Percentiles rank a stretch among this genome's conserved stretches.
Evolutionary conservation across 2,113 vertebrate genomes (phyloP).

Genomic region (Forbesichthys agassizii): DNA sequence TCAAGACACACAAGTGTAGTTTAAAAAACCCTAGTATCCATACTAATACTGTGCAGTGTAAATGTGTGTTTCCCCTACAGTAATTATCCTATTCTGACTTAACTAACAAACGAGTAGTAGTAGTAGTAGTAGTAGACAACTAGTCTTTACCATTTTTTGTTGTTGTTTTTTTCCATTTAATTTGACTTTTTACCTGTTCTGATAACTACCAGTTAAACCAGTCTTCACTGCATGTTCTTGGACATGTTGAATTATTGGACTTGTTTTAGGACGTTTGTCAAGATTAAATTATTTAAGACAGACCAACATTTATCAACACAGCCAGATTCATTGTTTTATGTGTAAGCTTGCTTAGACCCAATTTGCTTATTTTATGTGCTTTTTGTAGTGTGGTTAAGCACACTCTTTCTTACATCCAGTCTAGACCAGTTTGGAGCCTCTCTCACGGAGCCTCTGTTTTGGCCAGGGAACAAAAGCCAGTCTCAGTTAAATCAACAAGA

Average conservation of each 20-base stretch:
- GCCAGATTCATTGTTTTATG: too few relatives aligned
- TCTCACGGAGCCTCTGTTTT: constrained; percentile 1
- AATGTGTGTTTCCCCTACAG: background rate
- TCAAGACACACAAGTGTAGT: too few relatives aligned
- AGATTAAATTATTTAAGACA: too few relatives aligned
- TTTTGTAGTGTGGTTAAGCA: constrained; percentile 6
- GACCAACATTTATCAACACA: too few relatives aligned
- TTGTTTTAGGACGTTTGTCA: too few relatives aligned
- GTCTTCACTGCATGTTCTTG: too few relatives aligned
- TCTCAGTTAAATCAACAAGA: constrained; percentile 16
- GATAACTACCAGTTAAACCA: too few relatives aligned
- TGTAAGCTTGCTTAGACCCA: background rate
- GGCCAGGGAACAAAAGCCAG: constrained; percentile 15
- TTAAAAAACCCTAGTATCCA: background rate
- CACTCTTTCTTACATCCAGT: constrained; percentile 11
- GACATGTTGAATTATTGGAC: background rate
- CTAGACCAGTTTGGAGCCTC: constrained; percentile 15
- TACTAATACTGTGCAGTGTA: background rate
- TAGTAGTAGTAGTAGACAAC: background rate
- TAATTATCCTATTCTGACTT: background rate
- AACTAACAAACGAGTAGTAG: constrained; percentile 15
- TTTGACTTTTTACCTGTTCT: too few relatives aligned
- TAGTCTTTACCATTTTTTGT: constrained; percentile 12
- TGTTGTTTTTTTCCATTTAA: too few relatives aligned
- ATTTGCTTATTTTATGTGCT: background rate